Base-by-base conservation (phyloP, 1,140 invertebrate genomes). In the Zophobas atratus region DNA sequence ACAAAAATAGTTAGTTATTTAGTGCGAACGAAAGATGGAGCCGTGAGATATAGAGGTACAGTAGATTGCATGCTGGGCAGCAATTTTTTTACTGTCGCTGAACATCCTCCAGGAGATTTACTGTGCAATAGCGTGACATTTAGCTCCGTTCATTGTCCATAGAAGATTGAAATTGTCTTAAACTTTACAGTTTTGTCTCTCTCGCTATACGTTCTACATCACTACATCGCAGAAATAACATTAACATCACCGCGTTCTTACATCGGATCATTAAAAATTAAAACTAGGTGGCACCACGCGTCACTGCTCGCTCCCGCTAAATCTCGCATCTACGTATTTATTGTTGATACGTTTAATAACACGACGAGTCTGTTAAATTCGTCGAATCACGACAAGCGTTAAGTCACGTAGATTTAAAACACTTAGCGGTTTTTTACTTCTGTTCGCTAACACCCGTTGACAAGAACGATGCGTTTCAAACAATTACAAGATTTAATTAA, bases 401-500 rank as follows among this genome's bases (percentile, higher is more conserved):
- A 77, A 80, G 79, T 80, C 79, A 82, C 81, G 81, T 80, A 75
- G 77, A 39, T 82, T 80, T 72, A 51, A 74, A 82, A 79, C 80
- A 80, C 78, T 81, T 80, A 79, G 80, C 70, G 77, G 80, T 81
- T 82, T 81, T 81, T 80, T 79, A 75, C 74, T 77, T 76, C 75
- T 84, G 82, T 82, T 77, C 72, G 77, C 79, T 80, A 77, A 77
- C 67, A 38, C 49, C 79, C 74, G 78, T 81, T 82, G 81, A 82
- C 81, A 75, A 78, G 78, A 72, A 57, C 51, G 78, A 73, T 80
- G 79, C 78, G 82, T 82, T 81, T 84, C 78, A 81, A 86, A 86
- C 84, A 86, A 86, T 86, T 86, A 86, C 85, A 81, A 84, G 84
- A 85, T 86, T 86, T 86, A 86, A 86, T 86, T 86, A 86, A 86